phyloP scores from a whole-genome alignment of 2,113 vertebrate genomes.

The human region DNA sequence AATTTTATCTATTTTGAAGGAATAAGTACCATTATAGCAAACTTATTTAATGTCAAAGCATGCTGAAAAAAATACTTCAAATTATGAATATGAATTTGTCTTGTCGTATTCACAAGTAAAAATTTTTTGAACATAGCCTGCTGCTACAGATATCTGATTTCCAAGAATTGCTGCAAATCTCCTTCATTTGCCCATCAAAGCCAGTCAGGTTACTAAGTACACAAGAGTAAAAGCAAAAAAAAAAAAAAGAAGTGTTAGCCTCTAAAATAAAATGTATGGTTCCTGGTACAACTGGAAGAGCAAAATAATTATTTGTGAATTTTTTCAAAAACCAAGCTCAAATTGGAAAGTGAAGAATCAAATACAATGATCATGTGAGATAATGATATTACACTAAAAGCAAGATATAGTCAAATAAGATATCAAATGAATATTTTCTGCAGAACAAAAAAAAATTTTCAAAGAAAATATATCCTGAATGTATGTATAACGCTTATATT shows the following conservation, averaged over 20 bases:
- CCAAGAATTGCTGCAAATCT: neutral
- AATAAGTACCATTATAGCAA: neutral
- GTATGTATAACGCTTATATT: neutral
- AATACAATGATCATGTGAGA: neutral
- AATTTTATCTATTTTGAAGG: neutral
- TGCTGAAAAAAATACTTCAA: neutral
- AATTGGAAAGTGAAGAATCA: neutral
- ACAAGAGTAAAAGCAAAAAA: neutral
- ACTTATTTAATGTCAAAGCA: neutral
- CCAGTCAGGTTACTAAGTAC: neutral
- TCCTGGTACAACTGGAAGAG: neutral
- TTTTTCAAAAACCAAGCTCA: conserved; percentile 48
- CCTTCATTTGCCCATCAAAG: neutral
- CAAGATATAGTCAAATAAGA: neutral
- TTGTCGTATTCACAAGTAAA: conserved; percentile 20
- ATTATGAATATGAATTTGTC: conserved; percentile 18
- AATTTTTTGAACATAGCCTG: neutral
- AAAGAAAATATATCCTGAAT: neutral
- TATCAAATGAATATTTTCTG: neutral
- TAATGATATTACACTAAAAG: neutral
- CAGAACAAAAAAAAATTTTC: neutral
- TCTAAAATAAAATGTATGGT: conserved; percentile 6
- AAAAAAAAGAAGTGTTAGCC: neutral
- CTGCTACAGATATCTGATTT: neutral
- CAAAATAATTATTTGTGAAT: neutral